Conservation (phyloP, 2,113 vertebrate genomes). For the Euleptes europaea region DNA sequence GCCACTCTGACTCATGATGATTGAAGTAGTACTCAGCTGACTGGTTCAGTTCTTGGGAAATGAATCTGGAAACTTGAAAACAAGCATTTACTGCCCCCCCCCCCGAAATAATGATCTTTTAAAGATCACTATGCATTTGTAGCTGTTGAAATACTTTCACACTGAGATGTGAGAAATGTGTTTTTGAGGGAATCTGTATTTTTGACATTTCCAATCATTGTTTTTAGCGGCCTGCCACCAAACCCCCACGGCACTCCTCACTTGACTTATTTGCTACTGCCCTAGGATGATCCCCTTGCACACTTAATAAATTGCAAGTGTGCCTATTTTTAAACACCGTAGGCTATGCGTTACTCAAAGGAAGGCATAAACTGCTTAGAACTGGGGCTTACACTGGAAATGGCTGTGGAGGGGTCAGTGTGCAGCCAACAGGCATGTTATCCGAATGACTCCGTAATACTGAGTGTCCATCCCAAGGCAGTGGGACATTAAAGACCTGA, state of each 20-base stretch:
- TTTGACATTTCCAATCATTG: background rate
- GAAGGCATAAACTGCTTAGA: background rate
- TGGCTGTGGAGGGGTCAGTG: background rate
- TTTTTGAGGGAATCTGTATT: background rate
- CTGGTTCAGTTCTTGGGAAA: too few species aligned
- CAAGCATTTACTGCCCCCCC: too few species aligned
- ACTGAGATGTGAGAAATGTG: background rate
- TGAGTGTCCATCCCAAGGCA: background rate
- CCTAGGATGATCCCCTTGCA: background rate
- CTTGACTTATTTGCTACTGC: background rate
- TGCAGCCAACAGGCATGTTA: background rate
- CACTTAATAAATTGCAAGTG: background rate
- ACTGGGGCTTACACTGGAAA: background rate
- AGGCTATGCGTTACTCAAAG: background rate
- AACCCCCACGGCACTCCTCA: background rate
- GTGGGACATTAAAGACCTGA: background rate
- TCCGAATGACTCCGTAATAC: accelerated
- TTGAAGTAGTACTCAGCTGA: too few species aligned
- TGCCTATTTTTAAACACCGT: background rate
- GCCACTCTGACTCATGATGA: too few species aligned
- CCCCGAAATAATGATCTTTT: too few species aligned
- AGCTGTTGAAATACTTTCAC: too few species aligned
- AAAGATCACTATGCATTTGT: too few species aligned
- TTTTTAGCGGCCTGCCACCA: background rate
- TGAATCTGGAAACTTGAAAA: too few species aligned